phyloP scores from a whole-genome alignment of 2,888 invertebrate genomes.

The Tetheella fluctuosa region DNA sequence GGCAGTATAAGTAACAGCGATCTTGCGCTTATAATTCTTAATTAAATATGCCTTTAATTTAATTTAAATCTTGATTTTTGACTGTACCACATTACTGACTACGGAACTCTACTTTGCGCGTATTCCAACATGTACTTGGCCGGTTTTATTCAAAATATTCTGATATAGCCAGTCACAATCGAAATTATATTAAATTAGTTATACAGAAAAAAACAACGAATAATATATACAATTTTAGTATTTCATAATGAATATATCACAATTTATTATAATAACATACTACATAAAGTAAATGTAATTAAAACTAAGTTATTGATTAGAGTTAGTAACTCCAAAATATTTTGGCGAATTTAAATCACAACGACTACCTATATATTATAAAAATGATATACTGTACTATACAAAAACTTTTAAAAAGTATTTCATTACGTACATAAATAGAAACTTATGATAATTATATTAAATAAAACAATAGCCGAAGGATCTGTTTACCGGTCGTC shows the following conservation, averaged over 20 bases:
- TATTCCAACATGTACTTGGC: no score
- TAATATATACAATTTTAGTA: neutral
- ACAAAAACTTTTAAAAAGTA: conserved; percentile 8
- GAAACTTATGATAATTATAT: neutral
- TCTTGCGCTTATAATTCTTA: no score
- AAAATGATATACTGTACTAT: conserved; percentile 9
- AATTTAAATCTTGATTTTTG: no score
- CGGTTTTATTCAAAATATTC: no score
- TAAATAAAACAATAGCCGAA: neutral
- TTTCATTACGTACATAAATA: neutral
- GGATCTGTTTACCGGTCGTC: neutral
- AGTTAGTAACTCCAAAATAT: conserved; percentile 15
- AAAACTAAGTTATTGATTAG: neutral
- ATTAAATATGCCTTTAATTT: no score
- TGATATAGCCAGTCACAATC: no score
- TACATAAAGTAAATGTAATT: neutral
- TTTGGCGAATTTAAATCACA: conserved; percentile 45
- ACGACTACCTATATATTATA: conserved; percentile 40
- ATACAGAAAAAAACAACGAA: neutral
- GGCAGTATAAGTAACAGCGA: no score
- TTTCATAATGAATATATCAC: neutral
- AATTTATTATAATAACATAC: neutral
- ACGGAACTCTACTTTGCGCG: no score
- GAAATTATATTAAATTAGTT: neutral
- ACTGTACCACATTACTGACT: no score